Evolutionary conservation across 2,113 vertebrate genomes (phyloP), one percentile per base, ranked within the genome.

Genomic region (Syrmaticus mikado): DNA sequence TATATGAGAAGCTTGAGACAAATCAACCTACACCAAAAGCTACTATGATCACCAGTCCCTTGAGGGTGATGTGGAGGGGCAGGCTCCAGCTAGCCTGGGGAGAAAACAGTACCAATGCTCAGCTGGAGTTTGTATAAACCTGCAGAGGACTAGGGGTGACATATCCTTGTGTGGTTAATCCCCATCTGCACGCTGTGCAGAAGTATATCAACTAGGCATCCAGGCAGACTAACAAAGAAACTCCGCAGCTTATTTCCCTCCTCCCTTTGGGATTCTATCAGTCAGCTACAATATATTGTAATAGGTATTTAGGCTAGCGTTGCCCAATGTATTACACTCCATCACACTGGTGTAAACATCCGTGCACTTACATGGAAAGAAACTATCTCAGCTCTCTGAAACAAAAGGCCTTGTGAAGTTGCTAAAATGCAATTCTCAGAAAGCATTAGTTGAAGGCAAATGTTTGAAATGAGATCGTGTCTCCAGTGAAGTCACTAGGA

Each of bases 231-330:
- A 17, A 2, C 20, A 53, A 18, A 53, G 57, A 9, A 46, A 17
- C 45, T 43, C 45, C 5, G 5, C 30, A 70, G 10, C 5, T 79
- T 48, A 25, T 64, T 19, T 58, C 38, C 38, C 38, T 4, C 8
- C 38, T 11, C 30, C 8, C 38, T 60, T 3, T 6, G 46, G 34
- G 17, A 72, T 66, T 82, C 80, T 67, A 55, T 90, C 90, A 48
- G 58, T 90, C 92, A 68, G 60, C 94, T 93, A 58, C 85, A 70
- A 52, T 95, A 85, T 93, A 79, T 94, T 36, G 4, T 85, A 85
- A 89, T n/a, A 70, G 85, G 22, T 90, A 92, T 88, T 85, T 95
- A 89, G 87, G 57, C 76, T 17, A 11, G 28, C 8, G 5, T 57
- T 74, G 11, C 41, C 30, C 18, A 3, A 3, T 36, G 48, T 24